Conservation (phyloP, 2,888 invertebrate genomes). For the Platycnemis pennipes region DNA sequence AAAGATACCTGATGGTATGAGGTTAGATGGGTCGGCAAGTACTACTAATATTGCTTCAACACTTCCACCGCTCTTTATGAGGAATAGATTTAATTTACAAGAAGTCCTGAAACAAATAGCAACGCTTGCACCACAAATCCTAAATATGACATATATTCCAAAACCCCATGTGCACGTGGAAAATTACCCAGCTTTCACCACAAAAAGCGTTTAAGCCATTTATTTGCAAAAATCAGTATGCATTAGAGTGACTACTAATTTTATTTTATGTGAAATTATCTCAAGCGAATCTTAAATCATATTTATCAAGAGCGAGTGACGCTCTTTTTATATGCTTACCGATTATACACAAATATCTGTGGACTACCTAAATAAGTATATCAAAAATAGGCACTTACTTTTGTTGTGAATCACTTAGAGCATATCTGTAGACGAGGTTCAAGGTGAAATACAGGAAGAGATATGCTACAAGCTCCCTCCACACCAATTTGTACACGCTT, state of each 20-base stretch:
- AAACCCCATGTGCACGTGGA: neutral
- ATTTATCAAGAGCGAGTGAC: neutral
- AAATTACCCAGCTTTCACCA: neutral
- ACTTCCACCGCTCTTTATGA: too few relatives aligned
- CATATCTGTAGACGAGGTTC: slow-evolving; percentile 92
- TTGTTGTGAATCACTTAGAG: slow-evolving; percentile 89
- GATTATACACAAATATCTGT: neutral
- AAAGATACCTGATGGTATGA: too few relatives aligned
- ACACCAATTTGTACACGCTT: slow-evolving; percentile 96
- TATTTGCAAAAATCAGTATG: neutral
- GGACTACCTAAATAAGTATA: neutral
- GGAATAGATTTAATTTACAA: neutral
- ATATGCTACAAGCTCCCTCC: slow-evolving; percentile 95
- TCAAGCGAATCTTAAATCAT: neutral
- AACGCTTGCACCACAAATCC: neutral
- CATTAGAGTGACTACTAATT: neutral
- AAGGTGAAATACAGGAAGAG: slow-evolving; percentile 92
- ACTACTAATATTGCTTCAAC: too few relatives aligned
- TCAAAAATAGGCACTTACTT: slow-evolving; percentile 81
- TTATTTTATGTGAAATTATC: too few relatives aligned
- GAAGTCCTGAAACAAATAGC: neutral
- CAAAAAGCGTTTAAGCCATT: neutral
- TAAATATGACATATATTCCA: neutral
- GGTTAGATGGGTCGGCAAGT: too few relatives aligned
- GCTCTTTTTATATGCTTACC: too few relatives aligned